Base-by-base conservation (phyloP, 2,888 invertebrate genomes). In the Metallyticus violacea region DNA sequence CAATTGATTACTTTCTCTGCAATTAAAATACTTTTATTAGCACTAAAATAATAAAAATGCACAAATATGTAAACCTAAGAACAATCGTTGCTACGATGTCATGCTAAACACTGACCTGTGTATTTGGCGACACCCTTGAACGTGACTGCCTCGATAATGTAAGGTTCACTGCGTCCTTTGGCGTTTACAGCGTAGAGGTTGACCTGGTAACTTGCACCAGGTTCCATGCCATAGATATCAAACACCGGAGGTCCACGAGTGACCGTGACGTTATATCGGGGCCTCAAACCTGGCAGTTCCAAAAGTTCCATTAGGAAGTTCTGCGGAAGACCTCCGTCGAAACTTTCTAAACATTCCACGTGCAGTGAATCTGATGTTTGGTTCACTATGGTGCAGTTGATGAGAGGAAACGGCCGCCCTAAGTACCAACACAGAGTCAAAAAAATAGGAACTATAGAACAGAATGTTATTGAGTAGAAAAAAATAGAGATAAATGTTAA, bases 371-470 rank as follows among this genome's bases (percentile, higher is more conserved):
- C 97, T 88, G 91, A 90, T 86, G 97, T 97, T 92, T 97, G 97
- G 92, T 98, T 98, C 86, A 95, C 95, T 62, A 97, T 95, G n/a
- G 96, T 95, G 92, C 98, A 98, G 92, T 98, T 98, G 90, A 96
- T 95, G 86, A 97, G 93, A 85, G 97, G 96, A 91, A 97, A 97
- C 7, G 98, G 98, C 81, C 97, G 96, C 91, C 97, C 98, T 97
- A 93, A 62, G 22, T 22, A 40, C 1, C 9, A 40, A 9, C 7
- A 9, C 9, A 15, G 15, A 40, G n/a, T n/a, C n/a, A n/a, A n/a
- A n/a, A n/a, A n/a, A n/a, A n/a, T n/a, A n/a, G n/a, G n/a, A n/a
- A n/a, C n/a, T n/a, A n/a, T n/a, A n/a, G n/a, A n/a, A n/a, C n/a
- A n/a, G n/a, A n/a, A n/a, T n/a, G n/a, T n/a, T n/a, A n/a, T n/a